Conservation (phyloP, 2,797 vertebrate species). For the Simalia tracyae region DNA sequence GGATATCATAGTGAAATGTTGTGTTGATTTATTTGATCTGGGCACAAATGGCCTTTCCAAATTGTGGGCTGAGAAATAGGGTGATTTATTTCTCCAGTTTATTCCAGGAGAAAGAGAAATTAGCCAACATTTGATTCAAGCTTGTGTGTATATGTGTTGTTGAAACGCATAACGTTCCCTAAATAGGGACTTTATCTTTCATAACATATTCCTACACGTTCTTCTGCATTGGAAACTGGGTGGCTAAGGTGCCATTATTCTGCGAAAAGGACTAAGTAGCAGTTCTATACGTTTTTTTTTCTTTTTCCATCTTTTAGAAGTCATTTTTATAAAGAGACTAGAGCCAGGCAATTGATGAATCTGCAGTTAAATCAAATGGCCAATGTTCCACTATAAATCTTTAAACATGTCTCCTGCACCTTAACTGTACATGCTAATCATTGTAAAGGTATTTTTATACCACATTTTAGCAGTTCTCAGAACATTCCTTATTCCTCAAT, state of each 20-base stretch:
- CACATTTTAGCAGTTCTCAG: slow-evolving; percentile 39
- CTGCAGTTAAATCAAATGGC: slow-evolving; percentile 24
- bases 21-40: too few species aligned
- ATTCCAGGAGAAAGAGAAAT: neutral
- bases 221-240: neutral
- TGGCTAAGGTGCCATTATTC: neutral
- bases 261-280: neutral
- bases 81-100: neutral
- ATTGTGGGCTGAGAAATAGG: neutral
- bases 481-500: slow-evolving; percentile 25
- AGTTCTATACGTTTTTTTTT: neutral
- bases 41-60: neutral
- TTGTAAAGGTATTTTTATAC: slow-evolving; percentile 25
- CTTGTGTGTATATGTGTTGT: neutral
- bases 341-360: slow-evolving; percentile 12
- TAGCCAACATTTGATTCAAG: neutral
- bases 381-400: slow-evolving; percentile 40
- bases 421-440: slow-evolving; percentile 32
- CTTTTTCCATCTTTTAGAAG: slow-evolving; percentile 5
- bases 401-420: slow-evolving; percentile 8
- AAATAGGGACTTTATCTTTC: neutral
- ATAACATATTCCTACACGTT: neutral
- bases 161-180: neutral
- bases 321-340: neutral
- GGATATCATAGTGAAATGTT: too few species aligned